Evolutionary conservation across 1,140 invertebrate genomes (phyloP).

Genomic region (Diprion similis): DNA sequence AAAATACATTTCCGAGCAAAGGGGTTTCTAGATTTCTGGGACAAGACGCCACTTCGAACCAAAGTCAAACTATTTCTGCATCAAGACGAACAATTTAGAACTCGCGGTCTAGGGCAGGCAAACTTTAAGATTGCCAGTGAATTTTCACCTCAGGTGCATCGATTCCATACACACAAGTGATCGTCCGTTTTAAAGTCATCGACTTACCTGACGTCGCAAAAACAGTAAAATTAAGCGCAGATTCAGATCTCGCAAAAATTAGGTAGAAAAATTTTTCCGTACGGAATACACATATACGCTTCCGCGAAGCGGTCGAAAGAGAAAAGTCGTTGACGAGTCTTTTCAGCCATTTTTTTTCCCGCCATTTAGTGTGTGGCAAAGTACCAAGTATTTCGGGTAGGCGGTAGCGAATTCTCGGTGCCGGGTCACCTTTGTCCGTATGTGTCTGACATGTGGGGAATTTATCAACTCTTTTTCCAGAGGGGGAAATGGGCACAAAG

Average conservation of each 20-base stretch:
- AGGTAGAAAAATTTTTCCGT: too few species aligned
- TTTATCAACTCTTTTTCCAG: neutral
- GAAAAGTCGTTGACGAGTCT: neutral
- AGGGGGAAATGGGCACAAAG: neutral
- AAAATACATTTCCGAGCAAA: neutral
- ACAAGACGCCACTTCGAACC: neutral
- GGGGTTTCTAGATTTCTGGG: conserved; percentile 2
- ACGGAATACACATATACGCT: too few species aligned
- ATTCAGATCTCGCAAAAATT: too few species aligned
- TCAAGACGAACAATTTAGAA: neutral
- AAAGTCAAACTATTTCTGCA: conserved; percentile 7
- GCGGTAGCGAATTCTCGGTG: conserved; percentile 27
- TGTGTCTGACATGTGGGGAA: neutral
- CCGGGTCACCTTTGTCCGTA: neutral
- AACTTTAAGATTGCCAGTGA: neutral
- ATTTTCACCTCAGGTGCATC: neutral
- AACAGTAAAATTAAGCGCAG: too few species aligned
- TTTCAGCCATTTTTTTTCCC: conserved; percentile 1
- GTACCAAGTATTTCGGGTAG: conserved; percentile 36
- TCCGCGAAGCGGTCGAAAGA: too few species aligned
- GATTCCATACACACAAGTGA: too few species aligned
- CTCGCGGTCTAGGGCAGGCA: neutral
- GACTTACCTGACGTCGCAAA: too few species aligned
- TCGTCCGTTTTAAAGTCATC: too few species aligned
- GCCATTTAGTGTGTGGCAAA: conserved; percentile 16